Evolutionary conservation across 2,888 invertebrate genomes (phyloP).

Genomic region (Lasioglossum marginatum): DNA sequence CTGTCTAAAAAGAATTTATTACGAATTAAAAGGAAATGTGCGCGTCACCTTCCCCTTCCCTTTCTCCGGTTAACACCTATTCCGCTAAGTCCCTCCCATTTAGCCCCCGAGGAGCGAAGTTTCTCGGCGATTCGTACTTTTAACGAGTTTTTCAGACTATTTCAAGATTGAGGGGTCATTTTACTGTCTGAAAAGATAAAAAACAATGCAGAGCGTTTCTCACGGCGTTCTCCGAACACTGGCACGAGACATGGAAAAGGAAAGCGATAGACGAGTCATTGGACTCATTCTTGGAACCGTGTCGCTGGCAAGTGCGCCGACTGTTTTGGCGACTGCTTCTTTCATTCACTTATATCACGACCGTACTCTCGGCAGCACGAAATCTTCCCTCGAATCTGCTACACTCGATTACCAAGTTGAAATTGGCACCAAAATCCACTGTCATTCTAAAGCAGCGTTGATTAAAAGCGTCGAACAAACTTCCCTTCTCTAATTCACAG

Average conservation of each 20-base stretch:
- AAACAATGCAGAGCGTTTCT: not conserved
- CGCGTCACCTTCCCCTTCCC: too few species aligned
- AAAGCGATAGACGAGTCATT: not conserved
- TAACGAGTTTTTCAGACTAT: not conserved
- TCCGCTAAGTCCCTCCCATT: not conserved
- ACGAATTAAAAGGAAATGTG: too few species aligned
- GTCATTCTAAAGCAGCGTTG: not conserved
- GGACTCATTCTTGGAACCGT: not conserved
- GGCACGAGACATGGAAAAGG: too few species aligned
- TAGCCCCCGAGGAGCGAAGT: not conserved
- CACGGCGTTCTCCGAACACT: not conserved
- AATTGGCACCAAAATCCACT: not conserved
- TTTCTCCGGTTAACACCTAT: not conserved
- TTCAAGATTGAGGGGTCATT: not conserved
- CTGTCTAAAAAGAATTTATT: not conserved
- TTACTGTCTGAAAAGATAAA: not conserved
- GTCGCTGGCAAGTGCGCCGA: not conserved
- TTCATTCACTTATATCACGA: not conserved
- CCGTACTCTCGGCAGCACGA: not conserved
- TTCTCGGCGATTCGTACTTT: not conserved
- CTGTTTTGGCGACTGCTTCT: not conserved
- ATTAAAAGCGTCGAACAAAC: not conserved
- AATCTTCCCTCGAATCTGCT: not conserved
- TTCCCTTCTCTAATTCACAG: not conserved
- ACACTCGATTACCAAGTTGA: not conserved